A percentile compares a stretch with the other conserved stretches of the same genome.
phyloP scores from a whole-genome alignment of 2,113 vertebrate genomes.

The Zosterops japonicus region DNA sequence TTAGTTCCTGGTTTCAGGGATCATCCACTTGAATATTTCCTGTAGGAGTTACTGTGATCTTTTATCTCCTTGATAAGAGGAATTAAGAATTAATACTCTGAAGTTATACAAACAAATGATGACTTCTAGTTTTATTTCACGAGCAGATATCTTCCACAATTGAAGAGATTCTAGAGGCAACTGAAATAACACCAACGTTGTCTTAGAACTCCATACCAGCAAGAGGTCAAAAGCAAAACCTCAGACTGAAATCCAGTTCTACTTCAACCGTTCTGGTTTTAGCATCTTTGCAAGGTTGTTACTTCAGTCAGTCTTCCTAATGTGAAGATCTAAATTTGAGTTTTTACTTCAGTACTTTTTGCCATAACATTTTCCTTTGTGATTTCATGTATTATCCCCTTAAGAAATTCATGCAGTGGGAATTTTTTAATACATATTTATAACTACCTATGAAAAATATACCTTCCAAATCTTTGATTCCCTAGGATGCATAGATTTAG shows the following conservation, averaged over 20 bases:
- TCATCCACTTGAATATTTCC: neutral
- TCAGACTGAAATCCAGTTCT: neutral
- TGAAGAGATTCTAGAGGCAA: neutral
- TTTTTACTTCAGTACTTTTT: neutral
- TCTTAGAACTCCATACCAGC: neutral
- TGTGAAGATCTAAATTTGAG: neutral
- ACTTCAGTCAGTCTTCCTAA: neutral
- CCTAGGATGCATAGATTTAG: neutral
- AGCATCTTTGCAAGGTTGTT: neutral
- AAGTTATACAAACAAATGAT: neutral
- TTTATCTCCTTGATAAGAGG: neutral
- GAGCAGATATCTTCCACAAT: neutral
- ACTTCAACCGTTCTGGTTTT: neutral
- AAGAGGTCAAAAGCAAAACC: neutral
- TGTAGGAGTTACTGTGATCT: neutral
- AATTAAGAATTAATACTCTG: neutral
- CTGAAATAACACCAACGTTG: accelerated
- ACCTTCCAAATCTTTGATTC: neutral
- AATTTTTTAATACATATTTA: neutral
- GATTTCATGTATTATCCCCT: neutral
- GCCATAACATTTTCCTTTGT: neutral
- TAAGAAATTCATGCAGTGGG: neutral
- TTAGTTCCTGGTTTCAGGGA: neutral
- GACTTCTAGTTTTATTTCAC: neutral
- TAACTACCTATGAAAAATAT: neutral